Percentiles rank a stretch among this genome's conserved stretches.
Evolutionary conservation across 2,888 invertebrate genomes (phyloP).

Genomic region (Drosophila histrio): DNA sequence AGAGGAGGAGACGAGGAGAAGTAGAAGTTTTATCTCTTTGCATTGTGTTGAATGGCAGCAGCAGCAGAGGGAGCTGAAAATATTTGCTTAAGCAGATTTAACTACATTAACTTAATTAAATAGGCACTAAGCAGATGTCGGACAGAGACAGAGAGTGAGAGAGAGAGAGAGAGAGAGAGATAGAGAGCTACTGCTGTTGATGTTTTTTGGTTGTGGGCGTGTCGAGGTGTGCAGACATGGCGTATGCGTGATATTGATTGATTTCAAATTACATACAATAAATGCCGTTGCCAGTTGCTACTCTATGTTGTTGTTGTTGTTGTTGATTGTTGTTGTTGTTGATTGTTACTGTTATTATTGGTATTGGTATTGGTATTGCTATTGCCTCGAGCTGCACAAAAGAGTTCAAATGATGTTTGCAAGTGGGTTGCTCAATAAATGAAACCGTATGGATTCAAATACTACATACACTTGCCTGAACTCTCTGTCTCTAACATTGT

Average conservation of each 20-base stretch:
- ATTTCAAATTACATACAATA: constrained; percentile 71
- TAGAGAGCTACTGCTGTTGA: neutral
- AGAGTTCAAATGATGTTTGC: constrained; percentile 67
- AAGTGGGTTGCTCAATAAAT: constrained; percentile 41
- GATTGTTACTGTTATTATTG: constrained; percentile 5
- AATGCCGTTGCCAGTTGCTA: constrained; percentile 58
- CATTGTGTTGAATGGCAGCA: constrained; percentile 71
- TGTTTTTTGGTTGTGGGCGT: neutral
- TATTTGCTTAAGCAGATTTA: constrained; percentile 80
- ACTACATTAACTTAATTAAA: constrained; percentile 80
- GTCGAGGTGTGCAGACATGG: constrained; percentile 24
- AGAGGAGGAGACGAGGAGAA: neutral
- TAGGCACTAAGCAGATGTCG: constrained; percentile 70
- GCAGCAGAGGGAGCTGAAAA: constrained; percentile 53
- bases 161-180: neutral
- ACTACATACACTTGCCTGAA: neutral
- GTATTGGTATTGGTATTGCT: constrained; percentile 45
- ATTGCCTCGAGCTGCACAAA: constrained; percentile 53
- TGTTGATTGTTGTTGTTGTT: constrained; percentile 2
- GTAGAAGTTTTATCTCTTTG: constrained; percentile 61
- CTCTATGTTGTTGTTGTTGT: constrained; percentile 6
- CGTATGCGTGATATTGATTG: constrained; percentile 76
- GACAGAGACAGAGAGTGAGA: constrained; percentile 4
- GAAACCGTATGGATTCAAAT: constrained; percentile 32
- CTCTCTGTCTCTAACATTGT: constrained; percentile 3